A percentile compares a stretch with the other conserved stretches of the same genome.
Evolutionary conservation across 1,140 invertebrate species (phyloP).

Genomic region (Muscidifurax raptorellus): DNA sequence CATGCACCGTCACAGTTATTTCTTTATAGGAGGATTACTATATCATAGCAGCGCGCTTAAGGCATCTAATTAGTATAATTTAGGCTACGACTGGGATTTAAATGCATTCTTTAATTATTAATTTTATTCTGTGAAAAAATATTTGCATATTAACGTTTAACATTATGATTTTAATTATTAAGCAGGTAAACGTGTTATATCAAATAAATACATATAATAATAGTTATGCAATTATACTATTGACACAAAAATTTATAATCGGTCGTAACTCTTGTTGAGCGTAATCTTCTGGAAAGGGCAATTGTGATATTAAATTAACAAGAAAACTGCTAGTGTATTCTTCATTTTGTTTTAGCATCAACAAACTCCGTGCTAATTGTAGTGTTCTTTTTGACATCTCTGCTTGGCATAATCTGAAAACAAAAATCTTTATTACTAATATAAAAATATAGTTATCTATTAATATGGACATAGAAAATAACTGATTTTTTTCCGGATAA

Average conservation of each 20-base stretch:
- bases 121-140: too few species aligned
- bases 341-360: conserved; percentile 70
- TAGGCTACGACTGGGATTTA: too few species aligned
- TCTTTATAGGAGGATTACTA: too few species aligned
- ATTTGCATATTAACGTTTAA: too few species aligned
- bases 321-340: conserved; percentile 72
- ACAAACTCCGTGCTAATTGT: conserved; percentile 76
- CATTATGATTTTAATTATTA: too few species aligned
- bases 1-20: too few species aligned
- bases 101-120: too few species aligned
- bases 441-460: background rate
- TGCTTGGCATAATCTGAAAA: conserved; percentile 78
- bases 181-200: background rate
- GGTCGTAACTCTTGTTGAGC: conserved; percentile 78
- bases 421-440: background rate
- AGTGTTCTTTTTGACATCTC: conserved; percentile 81
- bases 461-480: too few species aligned
- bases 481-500: too few species aligned
- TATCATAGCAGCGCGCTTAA: too few species aligned
- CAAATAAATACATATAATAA: background rate
- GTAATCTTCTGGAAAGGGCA: conserved; percentile 82
- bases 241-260: conserved; percentile 68
- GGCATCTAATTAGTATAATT: too few species aligned
- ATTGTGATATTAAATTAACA: conserved; percentile 75
- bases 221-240: conserved; percentile 57